phyloP scores from a whole-genome alignment of 2,888 invertebrate genomes.

The Dermolepida albohirtum region DNA sequence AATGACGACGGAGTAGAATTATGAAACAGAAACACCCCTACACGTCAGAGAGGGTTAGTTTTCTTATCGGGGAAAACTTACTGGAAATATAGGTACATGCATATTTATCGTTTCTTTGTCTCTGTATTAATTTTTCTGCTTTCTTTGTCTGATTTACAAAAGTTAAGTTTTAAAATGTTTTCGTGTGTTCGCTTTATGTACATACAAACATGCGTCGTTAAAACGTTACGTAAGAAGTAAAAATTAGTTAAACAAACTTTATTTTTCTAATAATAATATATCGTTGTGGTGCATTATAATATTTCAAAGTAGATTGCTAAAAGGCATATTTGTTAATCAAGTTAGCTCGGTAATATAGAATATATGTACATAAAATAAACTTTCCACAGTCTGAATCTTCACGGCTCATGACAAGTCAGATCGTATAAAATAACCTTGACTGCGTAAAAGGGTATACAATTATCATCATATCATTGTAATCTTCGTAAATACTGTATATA shows the following conservation, averaged over 20 bases:
- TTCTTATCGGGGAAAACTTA: conserved; percentile 26
- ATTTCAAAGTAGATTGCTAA: conserved; percentile 18
- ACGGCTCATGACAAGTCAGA: too few species aligned
- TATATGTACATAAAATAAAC: too few species aligned
- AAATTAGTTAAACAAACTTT: conserved; percentile 24
- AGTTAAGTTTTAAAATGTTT: too few species aligned
- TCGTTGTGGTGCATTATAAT: conserved; percentile 14
- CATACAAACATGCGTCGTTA: not conserved
- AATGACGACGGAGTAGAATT: conserved; percentile 52
- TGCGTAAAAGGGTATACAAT: too few species aligned
- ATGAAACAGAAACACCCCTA: conserved; percentile 49
- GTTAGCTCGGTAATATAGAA: conserved; percentile 6
- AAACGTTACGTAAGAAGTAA: conserved; percentile 6
- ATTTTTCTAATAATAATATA: conserved; percentile 23
- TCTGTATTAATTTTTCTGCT: too few species aligned
- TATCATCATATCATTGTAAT: too few species aligned
- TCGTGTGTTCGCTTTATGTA: not conserved
- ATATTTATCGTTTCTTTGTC: too few species aligned
- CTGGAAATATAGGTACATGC: conserved; percentile 28
- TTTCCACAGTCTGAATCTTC: too few species aligned
- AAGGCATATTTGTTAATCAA: conserved; percentile 25
- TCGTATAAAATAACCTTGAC: too few species aligned
- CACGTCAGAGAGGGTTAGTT: conserved; percentile 26
- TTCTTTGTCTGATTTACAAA: too few species aligned
- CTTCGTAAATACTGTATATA: too few species aligned